phyloP scores from a whole-genome alignment of 2,113 vertebrate species.

The Alces alces region DNA sequence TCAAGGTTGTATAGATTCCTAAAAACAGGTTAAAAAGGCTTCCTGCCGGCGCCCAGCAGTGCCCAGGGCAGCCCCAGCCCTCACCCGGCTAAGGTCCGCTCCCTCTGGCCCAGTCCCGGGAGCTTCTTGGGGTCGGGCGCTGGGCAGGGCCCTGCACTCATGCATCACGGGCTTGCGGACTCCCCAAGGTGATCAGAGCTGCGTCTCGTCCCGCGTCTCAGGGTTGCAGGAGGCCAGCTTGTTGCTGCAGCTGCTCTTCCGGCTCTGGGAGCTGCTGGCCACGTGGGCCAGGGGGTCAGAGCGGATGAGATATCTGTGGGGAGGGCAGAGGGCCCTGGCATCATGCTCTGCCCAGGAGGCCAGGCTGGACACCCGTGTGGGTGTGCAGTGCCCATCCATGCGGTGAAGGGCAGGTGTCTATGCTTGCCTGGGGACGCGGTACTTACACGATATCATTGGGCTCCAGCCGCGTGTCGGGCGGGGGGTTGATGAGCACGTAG shows the following conservation, averaged over 20 bases:
- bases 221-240: constrained; percentile 84
- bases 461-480: constrained; percentile 94
- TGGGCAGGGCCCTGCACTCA: accelerated
- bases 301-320: constrained; percentile 92
- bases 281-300: constrained; percentile 93
- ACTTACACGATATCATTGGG: constrained; percentile 95
- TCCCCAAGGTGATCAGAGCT: constrained; percentile 74
- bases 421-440: accelerated
- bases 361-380: accelerated
- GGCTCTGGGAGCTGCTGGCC: constrained; percentile 84
- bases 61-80: accelerated
- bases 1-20: not conserved
- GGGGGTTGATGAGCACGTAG: constrained; percentile 97
- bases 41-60: accelerated
- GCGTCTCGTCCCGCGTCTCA: constrained; percentile 89
- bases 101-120: not conserved
- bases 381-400: accelerated
- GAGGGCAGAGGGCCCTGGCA: not conserved
- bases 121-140: not conserved
- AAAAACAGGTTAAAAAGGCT: constrained; percentile 72
- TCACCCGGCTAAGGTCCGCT: not conserved
- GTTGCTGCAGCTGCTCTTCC: constrained; percentile 78
- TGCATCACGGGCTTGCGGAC: accelerated
- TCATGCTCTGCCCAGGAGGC: accelerated
- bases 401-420: accelerated